These are phyloP conservation scores for Catonia carolina DNA, from an alignment of 2,888 invertebrate species.

Conservation along the genomic window DNA sequence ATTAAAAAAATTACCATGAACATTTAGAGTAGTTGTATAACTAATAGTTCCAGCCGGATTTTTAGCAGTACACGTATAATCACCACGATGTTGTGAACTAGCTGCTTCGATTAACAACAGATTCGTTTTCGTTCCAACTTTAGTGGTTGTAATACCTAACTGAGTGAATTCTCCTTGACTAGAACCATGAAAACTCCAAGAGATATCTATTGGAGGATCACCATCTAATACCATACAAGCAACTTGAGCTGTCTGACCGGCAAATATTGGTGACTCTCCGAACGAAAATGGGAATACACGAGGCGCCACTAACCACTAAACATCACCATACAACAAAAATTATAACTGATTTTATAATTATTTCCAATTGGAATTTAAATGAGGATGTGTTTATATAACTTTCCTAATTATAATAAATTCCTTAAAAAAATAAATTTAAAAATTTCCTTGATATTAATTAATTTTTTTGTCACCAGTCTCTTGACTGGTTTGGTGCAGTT, in stretches of 20 bases:
- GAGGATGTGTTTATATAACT: no score
- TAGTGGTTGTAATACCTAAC: constrained; percentile 29
- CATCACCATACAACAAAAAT: no score
- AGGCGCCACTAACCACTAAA: constrained; percentile 60
- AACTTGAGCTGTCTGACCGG: constrained; percentile 59
- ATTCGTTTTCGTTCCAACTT: constrained; percentile 44
- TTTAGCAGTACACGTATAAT: constrained; percentile 62
- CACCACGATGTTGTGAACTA: constrained; percentile 62
- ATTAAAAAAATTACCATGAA: constrained; percentile 72
- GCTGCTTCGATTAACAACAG: constrained; percentile 49
- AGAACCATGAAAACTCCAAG: constrained; percentile 50
- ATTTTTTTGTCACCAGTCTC: no score
- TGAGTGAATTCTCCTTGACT: constrained; percentile 7
- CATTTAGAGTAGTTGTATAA: constrained; percentile 56
- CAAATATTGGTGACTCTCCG: constrained; percentile 58
- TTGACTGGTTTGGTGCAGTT: no score
- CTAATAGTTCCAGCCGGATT: constrained; percentile 61
- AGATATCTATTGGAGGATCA: constrained; percentile 62
- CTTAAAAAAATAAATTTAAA: no score
- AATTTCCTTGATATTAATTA: no score
- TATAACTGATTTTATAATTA: no score
- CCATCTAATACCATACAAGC: constrained; percentile 63
- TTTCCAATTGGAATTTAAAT: no score
- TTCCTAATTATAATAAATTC: no score
- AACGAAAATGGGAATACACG: constrained; percentile 62